Percentiles rank a stretch among this genome's conserved stretches.
Evolutionary conservation across 2,888 invertebrate species (phyloP).

Genomic region (Pterostichus madidus): DNA sequence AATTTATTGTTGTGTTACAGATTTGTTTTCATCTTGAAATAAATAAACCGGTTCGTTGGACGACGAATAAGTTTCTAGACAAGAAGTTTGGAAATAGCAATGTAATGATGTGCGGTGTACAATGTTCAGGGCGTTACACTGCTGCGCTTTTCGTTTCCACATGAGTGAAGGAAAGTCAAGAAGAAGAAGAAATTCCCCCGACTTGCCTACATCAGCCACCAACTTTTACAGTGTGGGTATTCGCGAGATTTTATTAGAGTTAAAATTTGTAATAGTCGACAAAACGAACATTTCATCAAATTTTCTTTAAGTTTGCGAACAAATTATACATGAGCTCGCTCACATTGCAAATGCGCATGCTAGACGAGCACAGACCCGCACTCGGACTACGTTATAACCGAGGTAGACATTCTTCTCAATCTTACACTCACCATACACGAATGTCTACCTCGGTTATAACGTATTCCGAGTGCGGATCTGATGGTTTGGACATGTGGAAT

Average conservation of each 20-base stretch:
- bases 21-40: no score
- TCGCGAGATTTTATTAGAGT: constrained; percentile 41
- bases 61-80: no score
- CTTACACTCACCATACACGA: no score
- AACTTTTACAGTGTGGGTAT: constrained; percentile 1
- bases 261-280: no score
- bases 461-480: no score
- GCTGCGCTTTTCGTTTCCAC: not conserved
- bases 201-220: constrained; percentile 8
- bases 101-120: constrained; percentile 15
- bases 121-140: not conserved
- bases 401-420: no score
- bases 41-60: no score
- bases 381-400: not conserved
- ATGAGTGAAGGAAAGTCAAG: not conserved
- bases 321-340: constrained; percentile 23
- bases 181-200: not conserved
- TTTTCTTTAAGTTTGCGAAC: constrained; percentile 48
- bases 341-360: not conserved
- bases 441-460: no score
- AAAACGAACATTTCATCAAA: constrained; percentile 38
- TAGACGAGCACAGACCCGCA: constrained; percentile 2
- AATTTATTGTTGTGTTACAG: no score
- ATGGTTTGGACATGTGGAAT: no score
- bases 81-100: constrained; percentile 2